Conservation (phyloP, 2,888 invertebrate genomes). For the Cryptocephalus primarius region DNA sequence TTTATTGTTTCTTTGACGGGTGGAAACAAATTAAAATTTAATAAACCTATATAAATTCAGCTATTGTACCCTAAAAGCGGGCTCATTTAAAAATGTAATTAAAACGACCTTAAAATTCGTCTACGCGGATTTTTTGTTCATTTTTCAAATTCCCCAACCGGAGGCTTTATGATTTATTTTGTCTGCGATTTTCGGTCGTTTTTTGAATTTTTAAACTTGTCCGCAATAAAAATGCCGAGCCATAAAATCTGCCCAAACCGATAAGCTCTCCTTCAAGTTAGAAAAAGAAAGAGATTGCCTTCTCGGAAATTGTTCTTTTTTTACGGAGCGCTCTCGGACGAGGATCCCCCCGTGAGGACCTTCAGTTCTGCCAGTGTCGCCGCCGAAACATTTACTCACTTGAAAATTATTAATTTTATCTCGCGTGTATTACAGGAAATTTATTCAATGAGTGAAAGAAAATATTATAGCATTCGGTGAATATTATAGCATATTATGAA, state of each 20-base stretch:
- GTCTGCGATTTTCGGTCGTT: conserved; percentile 38
- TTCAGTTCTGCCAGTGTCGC: no score
- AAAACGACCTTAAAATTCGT: conserved; percentile 27
- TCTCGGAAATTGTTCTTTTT: conserved; percentile 16
- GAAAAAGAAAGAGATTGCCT: conserved; percentile 15
- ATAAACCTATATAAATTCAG: conserved; percentile 39
- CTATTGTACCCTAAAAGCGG: conserved; percentile 26
- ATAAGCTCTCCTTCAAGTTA: conserved; percentile 14
- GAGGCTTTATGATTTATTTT: conserved; percentile 38
- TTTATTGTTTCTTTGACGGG: conserved; percentile 16
- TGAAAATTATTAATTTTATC: no score
- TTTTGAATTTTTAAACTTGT: conserved; percentile 39
- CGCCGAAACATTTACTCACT: no score
- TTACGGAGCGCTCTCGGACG: conserved; percentile 6
- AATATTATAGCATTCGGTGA: no score
- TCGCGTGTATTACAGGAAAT: no score
- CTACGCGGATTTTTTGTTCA: conserved; percentile 27
- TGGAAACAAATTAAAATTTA: conserved; percentile 34
- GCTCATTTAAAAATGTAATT: conserved; percentile 35
- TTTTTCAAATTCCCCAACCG: conserved; percentile 31
- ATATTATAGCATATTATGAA: no score
- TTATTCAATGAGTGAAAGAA: no score
- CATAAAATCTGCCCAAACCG: conserved; percentile 28
- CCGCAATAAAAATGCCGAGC: conserved; percentile 36
- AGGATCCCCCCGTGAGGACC: conserved; percentile 8